Evolutionary conservation across 2,113 vertebrate genomes (phyloP), one percentile per base, ranked within the genome.

Genomic region (Sinocyclocheilus rhinocerous): DNA sequence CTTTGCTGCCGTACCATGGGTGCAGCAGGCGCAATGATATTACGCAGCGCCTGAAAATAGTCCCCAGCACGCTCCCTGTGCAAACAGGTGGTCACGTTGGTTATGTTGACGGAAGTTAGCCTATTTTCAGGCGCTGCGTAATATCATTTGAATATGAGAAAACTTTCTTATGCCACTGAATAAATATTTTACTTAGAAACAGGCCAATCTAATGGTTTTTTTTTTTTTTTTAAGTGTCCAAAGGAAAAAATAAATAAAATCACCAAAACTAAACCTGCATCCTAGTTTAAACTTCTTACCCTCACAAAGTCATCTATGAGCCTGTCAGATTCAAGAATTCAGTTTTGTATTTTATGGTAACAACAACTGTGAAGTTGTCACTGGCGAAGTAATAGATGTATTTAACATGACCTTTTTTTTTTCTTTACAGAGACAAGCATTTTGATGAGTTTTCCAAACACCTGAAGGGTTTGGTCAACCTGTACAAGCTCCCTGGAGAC

Each of bases 371-470:
- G 1, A 70, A 6, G 4, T 76, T 76, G 72, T 52, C 2, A 76
- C 75, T 52, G 22, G 22, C 9, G 6, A 52, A 26, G 13, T 11
- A 39, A 72, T 12, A 4, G 22, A 72, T n/a, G 69, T 11, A 72
- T 72, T 9, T 42, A 33, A 82, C 4, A 33, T 29, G 20, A 48
- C 13, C 0, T 69, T 69, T 80, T 57, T 80, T 57, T 39, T 73
- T 67, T 48, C 3, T 48, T 11, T 12, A 20, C 90, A 99, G 98
- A 89, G 97, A 99, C 92, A 99, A 98, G 93, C 97, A 98, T 91
- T 99, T 99, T 94, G 97, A 99, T 89, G 97, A 99, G 88, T 99
- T 99, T 93, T 99, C 98, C 20, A 98, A 98, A 91, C 98, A 99
- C 83, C 95, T 99, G 45, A 98, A 97, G 78, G 98, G 98, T 22